A percentile compares a stretch with the other conserved stretches of the same genome.
These are phyloP conservation scores for Atrina japonica DNA, from an alignment of 2,888 invertebrate genomes.

Conservation along the genomic window DNA sequence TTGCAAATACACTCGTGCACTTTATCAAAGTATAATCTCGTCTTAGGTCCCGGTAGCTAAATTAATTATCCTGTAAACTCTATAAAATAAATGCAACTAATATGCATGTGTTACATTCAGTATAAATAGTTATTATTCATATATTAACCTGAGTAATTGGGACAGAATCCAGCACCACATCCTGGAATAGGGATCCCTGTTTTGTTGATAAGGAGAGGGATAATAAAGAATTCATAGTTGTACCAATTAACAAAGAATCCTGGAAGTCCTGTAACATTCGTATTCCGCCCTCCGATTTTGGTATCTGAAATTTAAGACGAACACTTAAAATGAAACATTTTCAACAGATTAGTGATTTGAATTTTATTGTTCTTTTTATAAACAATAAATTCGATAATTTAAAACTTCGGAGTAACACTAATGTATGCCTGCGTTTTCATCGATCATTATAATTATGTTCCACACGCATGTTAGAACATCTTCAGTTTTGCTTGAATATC, in stretches of 20 bases:
- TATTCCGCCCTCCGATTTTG: slow-evolving; percentile 73
- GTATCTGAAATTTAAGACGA: slow-evolving; percentile 56
- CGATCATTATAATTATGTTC: no score
- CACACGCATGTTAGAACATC: no score
- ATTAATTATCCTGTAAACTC: no score
- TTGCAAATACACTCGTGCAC: no score
- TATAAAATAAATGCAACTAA: no score
- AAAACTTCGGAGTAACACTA: no score
- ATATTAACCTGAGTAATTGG: slow-evolving; percentile 70
- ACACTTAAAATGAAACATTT: not conserved
- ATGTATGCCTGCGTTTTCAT: no score
- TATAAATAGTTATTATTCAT: not conserved
- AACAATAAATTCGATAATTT: no score
- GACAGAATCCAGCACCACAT: slow-evolving; percentile 54
- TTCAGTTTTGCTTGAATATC: no score
- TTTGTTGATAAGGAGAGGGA: slow-evolving; percentile 52
- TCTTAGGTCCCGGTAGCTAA: no score
- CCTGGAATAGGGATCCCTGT: slow-evolving; percentile 59
- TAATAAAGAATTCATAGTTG: slow-evolving; percentile 78
- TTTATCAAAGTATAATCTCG: no score
- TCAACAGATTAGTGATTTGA: not conserved
- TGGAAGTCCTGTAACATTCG: slow-evolving; percentile 63
- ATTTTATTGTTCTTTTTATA: no score
- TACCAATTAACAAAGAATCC: slow-evolving; percentile 70
- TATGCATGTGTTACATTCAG: not conserved